A percentile compares a stretch with the other conserved stretches of the same genome.
Conservation (phyloP, 2,113 vertebrate species). For the Haemorhous mexicanus region DNA sequence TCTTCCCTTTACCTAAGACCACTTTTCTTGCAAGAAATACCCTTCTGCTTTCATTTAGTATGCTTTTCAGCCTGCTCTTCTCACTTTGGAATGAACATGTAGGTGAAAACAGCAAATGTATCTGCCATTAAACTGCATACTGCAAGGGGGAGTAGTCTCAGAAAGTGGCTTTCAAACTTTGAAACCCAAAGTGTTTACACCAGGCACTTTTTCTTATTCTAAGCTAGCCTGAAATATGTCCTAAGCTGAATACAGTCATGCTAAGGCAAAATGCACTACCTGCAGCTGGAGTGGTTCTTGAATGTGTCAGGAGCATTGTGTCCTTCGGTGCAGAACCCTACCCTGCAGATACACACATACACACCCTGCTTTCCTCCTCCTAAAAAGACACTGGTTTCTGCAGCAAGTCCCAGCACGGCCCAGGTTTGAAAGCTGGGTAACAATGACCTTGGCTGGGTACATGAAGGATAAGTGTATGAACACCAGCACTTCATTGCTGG, state of each 20-base stretch:
- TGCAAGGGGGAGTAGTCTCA: not conserved
- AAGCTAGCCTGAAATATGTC: not conserved
- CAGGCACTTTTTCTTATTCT: not conserved
- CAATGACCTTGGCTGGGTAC: not conserved
- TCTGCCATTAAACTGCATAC: not conserved
- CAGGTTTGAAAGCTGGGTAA: not conserved
- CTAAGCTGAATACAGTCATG: not conserved
- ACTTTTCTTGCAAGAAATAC: not conserved
- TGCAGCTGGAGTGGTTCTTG: not conserved
- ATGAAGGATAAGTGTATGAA: not conserved
- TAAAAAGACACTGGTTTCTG: not conserved
- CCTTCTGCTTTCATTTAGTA: not conserved
- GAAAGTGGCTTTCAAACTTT: not conserved
- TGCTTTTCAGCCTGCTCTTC: not conserved
- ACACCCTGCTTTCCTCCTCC: not conserved
- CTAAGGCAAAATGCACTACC: not conserved
- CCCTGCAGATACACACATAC: rapidly evolving
- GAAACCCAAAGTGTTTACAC: not conserved
- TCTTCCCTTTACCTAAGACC: not conserved
- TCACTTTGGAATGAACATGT: not conserved
- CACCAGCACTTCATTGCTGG: not conserved
- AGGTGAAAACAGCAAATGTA: not conserved
- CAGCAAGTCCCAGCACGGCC: not conserved
- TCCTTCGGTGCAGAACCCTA: rapidly evolving
- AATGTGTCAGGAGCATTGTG: not conserved